A percentile compares a stretch with the other conserved stretches of the same genome.
These are phyloP conservation scores for Diadumene lineata DNA, from an alignment of 92 coral and sea anemone genomes.

Conservation along the genomic window DNA sequence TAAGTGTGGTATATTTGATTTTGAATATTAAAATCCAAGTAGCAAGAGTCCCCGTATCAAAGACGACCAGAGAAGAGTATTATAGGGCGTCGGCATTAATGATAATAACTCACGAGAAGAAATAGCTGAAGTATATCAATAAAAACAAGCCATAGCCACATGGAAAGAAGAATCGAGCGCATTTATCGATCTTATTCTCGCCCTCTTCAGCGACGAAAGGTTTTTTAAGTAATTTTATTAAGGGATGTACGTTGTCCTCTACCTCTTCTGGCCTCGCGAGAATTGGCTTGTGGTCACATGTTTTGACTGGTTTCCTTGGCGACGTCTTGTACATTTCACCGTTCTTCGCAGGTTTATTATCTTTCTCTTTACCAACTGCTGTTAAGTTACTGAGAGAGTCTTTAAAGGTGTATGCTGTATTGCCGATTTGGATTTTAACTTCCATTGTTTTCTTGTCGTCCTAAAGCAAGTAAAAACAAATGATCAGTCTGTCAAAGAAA, in stretches of 20 bases:
- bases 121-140: slow-evolving; percentile 50
- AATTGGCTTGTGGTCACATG: slow-evolving; percentile 76
- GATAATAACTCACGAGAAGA: slow-evolving; percentile 10
- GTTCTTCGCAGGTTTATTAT: slow-evolving; percentile 24
- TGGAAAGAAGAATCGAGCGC: slow-evolving; percentile 72
- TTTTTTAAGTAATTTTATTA: slow-evolving; percentile 48
- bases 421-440: slow-evolving; percentile 71
- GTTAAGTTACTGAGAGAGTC: slow-evolving; percentile 52
- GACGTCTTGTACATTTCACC: slow-evolving; percentile 49
- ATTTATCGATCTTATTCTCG: slow-evolving; percentile 72
- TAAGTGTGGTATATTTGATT: too few relatives aligned
- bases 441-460: slow-evolving; percentile 66
- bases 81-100: too few relatives aligned
- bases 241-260: slow-evolving; percentile 15
- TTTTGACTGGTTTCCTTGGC: slow-evolving; percentile 46
- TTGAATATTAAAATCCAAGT: too few relatives aligned
- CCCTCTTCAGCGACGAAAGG: slow-evolving; percentile 44
- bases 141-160: slow-evolving; percentile 61
- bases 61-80: slow-evolving; percentile 6
- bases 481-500: neutral
- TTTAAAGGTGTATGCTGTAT: slow-evolving; percentile 68
- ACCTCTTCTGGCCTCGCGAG: slow-evolving; percentile 23
- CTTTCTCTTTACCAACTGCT: slow-evolving; percentile 12
- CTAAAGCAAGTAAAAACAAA: slow-evolving; percentile 14
- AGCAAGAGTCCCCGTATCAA: too few relatives aligned